These are phyloP conservation scores for Panulirus ornatus DNA, from an alignment of 1,140 invertebrate species.

Conservation along the genomic window DNA sequence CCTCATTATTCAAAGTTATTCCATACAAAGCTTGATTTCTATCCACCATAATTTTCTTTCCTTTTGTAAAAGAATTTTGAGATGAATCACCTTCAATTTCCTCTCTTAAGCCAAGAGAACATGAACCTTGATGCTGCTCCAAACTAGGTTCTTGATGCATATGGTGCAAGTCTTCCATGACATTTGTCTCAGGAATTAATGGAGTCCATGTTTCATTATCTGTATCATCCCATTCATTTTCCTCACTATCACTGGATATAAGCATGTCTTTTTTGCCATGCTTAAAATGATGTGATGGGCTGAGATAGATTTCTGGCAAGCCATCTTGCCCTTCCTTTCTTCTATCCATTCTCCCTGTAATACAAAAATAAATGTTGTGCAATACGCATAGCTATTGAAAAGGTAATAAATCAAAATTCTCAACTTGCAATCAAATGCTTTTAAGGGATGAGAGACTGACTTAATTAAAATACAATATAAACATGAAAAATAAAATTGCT, in stretches of 20 bases:
- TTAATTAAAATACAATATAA: too few relatives aligned
- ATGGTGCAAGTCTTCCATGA: not conserved
- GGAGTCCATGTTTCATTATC: slow-evolving; percentile 43
- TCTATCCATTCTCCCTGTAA: slow-evolving; percentile 35
- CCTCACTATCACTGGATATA: slow-evolving; percentile 38
- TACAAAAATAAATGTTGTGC: slow-evolving; percentile 16
- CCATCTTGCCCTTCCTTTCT: slow-evolving; percentile 46
- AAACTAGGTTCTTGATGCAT: not conserved
- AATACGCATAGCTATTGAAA: too few relatives aligned
- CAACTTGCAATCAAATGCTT: too few relatives aligned
- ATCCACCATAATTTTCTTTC: not conserved
- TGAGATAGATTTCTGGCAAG: slow-evolving; percentile 44
- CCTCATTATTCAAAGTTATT: not conserved
- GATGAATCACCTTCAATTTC: slow-evolving; percentile 53
- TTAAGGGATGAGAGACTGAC: too few relatives aligned
- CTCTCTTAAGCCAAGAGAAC: slow-evolving; percentile 31
- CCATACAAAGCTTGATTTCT: not conserved
- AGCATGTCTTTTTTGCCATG: not conserved
- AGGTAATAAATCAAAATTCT: too few relatives aligned
- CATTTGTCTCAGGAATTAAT: slow-evolving; percentile 1
- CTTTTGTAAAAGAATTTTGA: slow-evolving; percentile 1
- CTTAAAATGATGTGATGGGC: slow-evolving; percentile 9
- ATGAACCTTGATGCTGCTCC: slow-evolving; percentile 5
- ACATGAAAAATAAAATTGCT: too few relatives aligned
- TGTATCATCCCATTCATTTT: slow-evolving; percentile 31